These are phyloP conservation scores for Parnassius mnemosyne DNA, from an alignment of 2,888 invertebrate genomes.

Conservation along the genomic window DNA sequence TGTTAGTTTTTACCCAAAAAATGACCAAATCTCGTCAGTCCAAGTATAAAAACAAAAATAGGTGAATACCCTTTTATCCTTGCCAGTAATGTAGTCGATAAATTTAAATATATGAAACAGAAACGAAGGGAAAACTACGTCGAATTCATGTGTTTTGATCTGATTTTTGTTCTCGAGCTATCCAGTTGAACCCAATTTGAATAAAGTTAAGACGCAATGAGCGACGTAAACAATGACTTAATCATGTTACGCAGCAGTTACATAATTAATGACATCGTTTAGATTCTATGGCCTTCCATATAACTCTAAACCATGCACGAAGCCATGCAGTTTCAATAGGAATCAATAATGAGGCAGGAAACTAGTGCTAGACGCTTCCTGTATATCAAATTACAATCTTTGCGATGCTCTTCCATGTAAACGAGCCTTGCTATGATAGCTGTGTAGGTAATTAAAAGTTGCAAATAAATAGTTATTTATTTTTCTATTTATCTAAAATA, in stretches of 20 bases:
- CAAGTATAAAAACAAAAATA: constrained; percentile 20
- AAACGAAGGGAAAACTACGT: constrained; percentile 21
- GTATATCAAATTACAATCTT: constrained; percentile 25
- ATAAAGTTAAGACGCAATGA: constrained; percentile 18
- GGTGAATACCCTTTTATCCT: constrained; percentile 20
- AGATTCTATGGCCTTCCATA: constrained; percentile 15
- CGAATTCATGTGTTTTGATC: constrained; percentile 5
- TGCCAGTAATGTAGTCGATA: constrained; percentile 19
- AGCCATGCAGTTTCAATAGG: constrained; percentile 23
- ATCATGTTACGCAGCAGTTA: constrained; percentile 21
- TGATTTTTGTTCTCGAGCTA: background rate
- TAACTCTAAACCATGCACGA: background rate
- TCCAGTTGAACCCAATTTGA: constrained; percentile 16
- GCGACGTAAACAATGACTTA: constrained; percentile 20
- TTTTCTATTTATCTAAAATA: too few relatives aligned
- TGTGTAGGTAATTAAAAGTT: constrained; percentile 6
- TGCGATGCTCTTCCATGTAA: constrained; percentile 8
- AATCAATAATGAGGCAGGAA: constrained; percentile 27
- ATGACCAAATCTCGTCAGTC: constrained; percentile 4
- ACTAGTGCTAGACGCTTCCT: constrained; percentile 25
- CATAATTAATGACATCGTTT: constrained; percentile 14
- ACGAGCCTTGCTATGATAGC: constrained; percentile 1
- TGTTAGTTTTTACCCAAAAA: background rate
- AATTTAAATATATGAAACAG: constrained; percentile 27
- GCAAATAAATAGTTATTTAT: too few relatives aligned